Evolutionary conservation across 2,113 vertebrate species (phyloP).

Genomic region (Australoheros scitulus): DNA sequence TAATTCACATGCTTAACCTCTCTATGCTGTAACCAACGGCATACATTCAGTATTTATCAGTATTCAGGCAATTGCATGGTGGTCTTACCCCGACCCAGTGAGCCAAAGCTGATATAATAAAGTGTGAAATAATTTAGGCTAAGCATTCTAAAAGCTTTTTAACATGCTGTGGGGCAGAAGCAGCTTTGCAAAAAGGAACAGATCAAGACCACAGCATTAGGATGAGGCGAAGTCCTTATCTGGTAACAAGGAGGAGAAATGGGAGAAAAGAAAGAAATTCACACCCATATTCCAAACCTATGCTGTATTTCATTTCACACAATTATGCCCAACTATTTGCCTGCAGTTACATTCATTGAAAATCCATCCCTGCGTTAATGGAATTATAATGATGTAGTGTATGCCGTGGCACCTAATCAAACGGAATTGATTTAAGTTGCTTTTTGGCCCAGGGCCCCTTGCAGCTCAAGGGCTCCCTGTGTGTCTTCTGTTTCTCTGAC

Average conservation of each 20-base stretch:
- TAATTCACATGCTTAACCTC: conserved; percentile 21
- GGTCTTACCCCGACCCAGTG: conserved; percentile 2
- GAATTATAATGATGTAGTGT: conserved; percentile 82
- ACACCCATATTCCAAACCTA: conserved; percentile 56
- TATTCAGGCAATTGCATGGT: conserved; percentile 20
- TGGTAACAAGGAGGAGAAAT: conserved; percentile 45
- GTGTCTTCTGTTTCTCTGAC: conserved; percentile 63
- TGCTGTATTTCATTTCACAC: conserved; percentile 72
- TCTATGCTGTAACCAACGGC: conserved; percentile 30
- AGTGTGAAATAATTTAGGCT: conserved; percentile 43
- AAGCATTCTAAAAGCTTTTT: conserved; percentile 46
- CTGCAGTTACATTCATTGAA: conserved; percentile 79
- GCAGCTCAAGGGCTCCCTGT: conserved; percentile 50
- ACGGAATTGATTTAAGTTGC: conserved; percentile 79
- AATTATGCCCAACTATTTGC: conserved; percentile 75
- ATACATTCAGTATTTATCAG: conserved; percentile 22
- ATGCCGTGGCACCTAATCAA: conserved; percentile 76
- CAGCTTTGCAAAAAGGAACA: conserved; percentile 32
- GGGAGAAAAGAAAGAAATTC: conserved; percentile 43
- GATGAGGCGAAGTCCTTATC: conserved; percentile 52
- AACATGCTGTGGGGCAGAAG: conserved; percentile 2
- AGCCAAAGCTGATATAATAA: conserved; percentile 46
- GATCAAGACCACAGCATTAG: conserved; percentile 43
- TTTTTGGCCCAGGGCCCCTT: conserved; percentile 65
- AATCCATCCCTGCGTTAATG: conserved; percentile 79